Conservation (phyloP, 2,797 vertebrate species). For the Liasis olivaceus region DNA sequence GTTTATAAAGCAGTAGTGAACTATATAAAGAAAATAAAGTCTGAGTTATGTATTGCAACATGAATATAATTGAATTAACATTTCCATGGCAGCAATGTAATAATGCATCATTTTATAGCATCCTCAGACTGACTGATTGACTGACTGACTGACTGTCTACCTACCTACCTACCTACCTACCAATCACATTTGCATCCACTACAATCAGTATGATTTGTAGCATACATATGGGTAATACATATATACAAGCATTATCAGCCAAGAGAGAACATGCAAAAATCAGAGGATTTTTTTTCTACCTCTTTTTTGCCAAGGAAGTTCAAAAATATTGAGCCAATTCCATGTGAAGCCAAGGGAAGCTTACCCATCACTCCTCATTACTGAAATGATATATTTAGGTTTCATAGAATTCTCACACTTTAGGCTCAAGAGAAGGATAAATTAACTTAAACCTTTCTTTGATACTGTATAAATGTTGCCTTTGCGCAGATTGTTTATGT, state of each 20-base stretch:
- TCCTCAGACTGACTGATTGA: too few species aligned
- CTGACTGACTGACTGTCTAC: too few species aligned
- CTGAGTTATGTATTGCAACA: not conserved
- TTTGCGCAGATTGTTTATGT: slow-evolving; percentile 19
- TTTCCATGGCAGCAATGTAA: not conserved
- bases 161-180: too few species aligned
- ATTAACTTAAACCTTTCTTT: slow-evolving; percentile 44
- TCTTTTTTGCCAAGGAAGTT: not conserved
- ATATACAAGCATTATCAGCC: not conserved
- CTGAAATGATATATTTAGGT: not conserved
- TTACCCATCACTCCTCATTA: not conserved
- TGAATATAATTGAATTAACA: not conserved
- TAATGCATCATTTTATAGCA: not conserved
- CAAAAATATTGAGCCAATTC: not conserved
- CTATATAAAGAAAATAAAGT: not conserved
- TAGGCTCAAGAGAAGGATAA: slow-evolving; percentile 25
- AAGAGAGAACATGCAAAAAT: not conserved
- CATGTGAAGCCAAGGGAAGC: not conserved
- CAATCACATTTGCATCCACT: not conserved
- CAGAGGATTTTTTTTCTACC: not conserved
- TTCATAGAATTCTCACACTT: not conserved
- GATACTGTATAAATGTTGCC: slow-evolving; percentile 13
- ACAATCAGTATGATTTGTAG: not conserved
- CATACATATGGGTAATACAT: not conserved
- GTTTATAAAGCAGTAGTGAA: not conserved